Evolutionary conservation across 2,888 invertebrate genomes (phyloP).

Genomic region (Microplitis manilae): DNA sequence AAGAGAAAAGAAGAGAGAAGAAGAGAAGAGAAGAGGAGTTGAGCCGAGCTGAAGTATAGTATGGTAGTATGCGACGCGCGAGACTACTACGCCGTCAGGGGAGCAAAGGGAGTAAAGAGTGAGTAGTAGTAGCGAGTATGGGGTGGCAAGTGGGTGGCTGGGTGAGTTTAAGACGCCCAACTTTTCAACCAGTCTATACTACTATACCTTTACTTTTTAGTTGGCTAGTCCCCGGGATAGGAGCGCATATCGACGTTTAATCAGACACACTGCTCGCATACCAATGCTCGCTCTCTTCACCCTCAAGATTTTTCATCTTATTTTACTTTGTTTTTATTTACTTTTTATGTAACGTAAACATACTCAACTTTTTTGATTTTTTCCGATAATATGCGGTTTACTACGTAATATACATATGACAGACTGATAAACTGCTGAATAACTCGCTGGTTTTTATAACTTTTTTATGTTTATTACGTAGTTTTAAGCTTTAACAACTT

Average conservation of each 20-base stretch:
- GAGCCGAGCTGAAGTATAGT: not conserved
- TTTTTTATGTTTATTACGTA: not conserved
- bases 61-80: not conserved
- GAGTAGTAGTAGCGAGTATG: constrained; percentile 27
- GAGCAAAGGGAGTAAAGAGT: constrained; percentile 2
- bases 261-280: constrained; percentile 56
- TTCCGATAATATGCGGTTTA: not conserved
- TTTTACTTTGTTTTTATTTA: constrained; percentile 34
- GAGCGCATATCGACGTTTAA: constrained; percentile 57
- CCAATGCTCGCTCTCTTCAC: constrained; percentile 44
- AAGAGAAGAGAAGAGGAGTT: constrained; percentile 15
- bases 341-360: not conserved
- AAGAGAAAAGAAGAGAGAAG: constrained; percentile 30
- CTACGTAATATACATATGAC: not conserved
- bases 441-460: not conserved
- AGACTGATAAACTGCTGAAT: not conserved
- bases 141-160: constrained; percentile 18
- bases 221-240: constrained; percentile 30
- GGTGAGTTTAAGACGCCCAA: constrained; percentile 25
- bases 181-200: constrained; percentile 33
- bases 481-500: not conserved
- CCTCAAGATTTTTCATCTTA: constrained; percentile 23
- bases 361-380: constrained; percentile 1
- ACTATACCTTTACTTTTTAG: constrained; percentile 9
- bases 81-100: not conserved